Percentiles rank a stretch among this genome's conserved stretches.
These are phyloP conservation scores for Odontamblyopus rebecca DNA, from an alignment of 2,797 vertebrate genomes.

Conservation along the genomic window DNA sequence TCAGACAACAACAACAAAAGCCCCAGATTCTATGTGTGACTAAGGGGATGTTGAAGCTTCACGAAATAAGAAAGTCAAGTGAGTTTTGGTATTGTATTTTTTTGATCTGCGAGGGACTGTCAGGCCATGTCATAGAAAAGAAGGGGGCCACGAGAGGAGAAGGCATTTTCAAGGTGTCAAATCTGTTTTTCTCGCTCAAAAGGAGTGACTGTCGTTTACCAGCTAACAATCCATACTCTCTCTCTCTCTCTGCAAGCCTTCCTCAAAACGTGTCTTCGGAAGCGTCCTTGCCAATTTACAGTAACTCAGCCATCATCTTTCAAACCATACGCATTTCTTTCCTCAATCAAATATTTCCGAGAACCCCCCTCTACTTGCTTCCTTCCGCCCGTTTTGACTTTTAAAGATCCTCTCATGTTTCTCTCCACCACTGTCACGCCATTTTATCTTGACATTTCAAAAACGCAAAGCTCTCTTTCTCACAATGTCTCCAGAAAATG, in stretches of 20 bases:
- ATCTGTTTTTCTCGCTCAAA: conserved; percentile 68
- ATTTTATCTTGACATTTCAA: conserved; percentile 69
- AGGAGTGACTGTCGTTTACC: conserved; percentile 75
- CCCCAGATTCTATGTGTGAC: conserved; percentile 28
- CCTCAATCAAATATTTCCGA: conserved; percentile 55
- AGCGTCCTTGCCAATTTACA: conserved; percentile 62
- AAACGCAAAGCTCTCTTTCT: conserved; percentile 44
- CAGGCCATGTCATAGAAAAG: conserved; percentile 56
- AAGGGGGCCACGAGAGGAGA: conserved; percentile 47
- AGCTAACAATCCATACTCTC: conserved; percentile 63
- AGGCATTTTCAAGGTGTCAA: conserved; percentile 68
- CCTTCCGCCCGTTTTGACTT: conserved; percentile 18
- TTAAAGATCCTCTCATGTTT: conserved; percentile 57
- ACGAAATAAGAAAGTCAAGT: conserved; percentile 39
- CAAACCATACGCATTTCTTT: conserved; percentile 56
- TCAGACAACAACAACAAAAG: conserved; percentile 30
- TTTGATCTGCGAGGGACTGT: conserved; percentile 60
- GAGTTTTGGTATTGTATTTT: conserved; percentile 36
- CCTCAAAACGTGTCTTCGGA: conserved; percentile 55
- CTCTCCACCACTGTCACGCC: conserved; percentile 51
- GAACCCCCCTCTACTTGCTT: not conserved
- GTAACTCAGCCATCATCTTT: conserved; percentile 63
- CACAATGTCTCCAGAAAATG: conserved; percentile 45
- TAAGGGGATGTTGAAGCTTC: conserved; percentile 30
- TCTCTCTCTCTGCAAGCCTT: conserved; percentile 36